Evolutionary conservation across 35 echinoderm and acorn worm genomes (phyloP), one percentile per base, ranked within the genome.

Genomic region (Ptychodera flava): DNA sequence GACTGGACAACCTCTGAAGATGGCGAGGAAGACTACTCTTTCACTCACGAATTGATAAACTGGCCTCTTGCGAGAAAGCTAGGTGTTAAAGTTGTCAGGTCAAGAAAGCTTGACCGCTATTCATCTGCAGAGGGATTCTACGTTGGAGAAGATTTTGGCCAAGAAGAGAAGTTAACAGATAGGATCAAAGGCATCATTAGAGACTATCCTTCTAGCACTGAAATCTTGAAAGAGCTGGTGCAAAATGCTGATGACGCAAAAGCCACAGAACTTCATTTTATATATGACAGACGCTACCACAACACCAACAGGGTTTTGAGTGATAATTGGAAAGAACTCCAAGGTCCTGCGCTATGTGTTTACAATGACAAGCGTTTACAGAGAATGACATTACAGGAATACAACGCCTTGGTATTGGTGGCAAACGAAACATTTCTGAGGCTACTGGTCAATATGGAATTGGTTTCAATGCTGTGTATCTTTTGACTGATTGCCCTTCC

Each of bases 171-270:
- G 78, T 88, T 98, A 15, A 93, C 91, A 35, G 87, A 77, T 29
- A 86, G 95, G 33, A 79, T 98, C 22, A 94, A 82, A 33, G 81
- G 90, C 0, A 94, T 98, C 36, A 37, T 98, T 0, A 81, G 53
- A 38, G 90, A 86, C 1, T 98, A 94, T 84, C 90, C 95, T 14
- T 85, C 85, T 76, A 88, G 92, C 80, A 75, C 82, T 82, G 78
- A 86, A 36, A 86, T 94, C 12, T 37, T 99, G 10, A 99, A 99
- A 78, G 96, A 99, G 81, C 34, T 99, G 31, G 32, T 99, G 31
- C 96, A 99, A 82, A 99, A 99, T 92, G 93, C 96, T 0, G 96
- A 99, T 83, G 96, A 99, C 84, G 92, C 96, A n/a, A 77, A 80
- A 29, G 96, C 96, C 33, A 88, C 93, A 10, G 88, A 90, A 82